phyloP scores from a whole-genome alignment of 2,113 vertebrate genomes.

The Rafetus swinhoei region DNA sequence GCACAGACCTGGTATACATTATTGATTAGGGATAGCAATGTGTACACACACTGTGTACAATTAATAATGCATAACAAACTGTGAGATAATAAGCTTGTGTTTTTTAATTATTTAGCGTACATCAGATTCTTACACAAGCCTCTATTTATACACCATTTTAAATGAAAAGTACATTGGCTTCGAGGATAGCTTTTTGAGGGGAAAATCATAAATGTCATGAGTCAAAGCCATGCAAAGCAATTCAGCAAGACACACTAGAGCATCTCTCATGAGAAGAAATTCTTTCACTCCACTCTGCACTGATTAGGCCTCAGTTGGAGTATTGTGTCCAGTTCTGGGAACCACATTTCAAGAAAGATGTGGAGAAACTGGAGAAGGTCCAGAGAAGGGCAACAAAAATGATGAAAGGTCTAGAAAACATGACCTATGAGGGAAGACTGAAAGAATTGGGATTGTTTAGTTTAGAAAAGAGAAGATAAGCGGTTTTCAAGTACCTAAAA shows the following conservation, averaged over 20 bases:
- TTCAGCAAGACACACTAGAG: neutral
- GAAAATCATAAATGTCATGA: neutral
- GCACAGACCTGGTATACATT: slow-evolving; percentile 5
- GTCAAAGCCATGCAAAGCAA: neutral
- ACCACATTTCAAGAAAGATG: too few species aligned
- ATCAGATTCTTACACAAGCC: neutral
- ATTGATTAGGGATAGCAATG: slow-evolving; percentile 10
- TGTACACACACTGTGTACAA: rapidly evolving
- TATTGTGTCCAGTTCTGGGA: too few species aligned
- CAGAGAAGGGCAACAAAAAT: too few species aligned
- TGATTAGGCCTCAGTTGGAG: too few species aligned
- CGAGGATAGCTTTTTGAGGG: neutral
- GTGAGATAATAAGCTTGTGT: neutral
- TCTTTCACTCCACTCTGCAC: too few species aligned
- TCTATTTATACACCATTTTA: neutral
- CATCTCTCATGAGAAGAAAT: neutral
- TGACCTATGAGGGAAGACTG: too few species aligned
- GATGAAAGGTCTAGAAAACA: too few species aligned
- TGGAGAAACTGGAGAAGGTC: too few species aligned
- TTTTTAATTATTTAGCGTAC: neutral
- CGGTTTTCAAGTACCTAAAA: too few species aligned
- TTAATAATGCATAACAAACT: neutral
- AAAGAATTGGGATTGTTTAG: too few species aligned
- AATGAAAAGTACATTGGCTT: neutral
- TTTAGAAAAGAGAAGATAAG: too few species aligned